Evolutionary conservation across 1,140 invertebrate species (phyloP).

Genomic region (Tachypleus tridentatus): DNA sequence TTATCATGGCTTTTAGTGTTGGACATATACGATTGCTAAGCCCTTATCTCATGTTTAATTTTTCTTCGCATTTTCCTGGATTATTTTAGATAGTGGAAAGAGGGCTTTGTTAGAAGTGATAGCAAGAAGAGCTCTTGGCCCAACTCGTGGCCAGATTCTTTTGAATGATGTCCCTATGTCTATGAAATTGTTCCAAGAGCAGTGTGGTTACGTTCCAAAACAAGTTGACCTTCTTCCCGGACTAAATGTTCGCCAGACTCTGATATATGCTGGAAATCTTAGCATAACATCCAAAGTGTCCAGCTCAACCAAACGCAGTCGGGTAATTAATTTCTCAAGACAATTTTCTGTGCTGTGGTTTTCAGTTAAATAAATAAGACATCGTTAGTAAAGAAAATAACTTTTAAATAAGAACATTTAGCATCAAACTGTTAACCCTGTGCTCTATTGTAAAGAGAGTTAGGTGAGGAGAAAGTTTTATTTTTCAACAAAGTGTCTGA

Average conservation of each 20-base stretch:
- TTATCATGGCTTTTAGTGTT: too few species aligned
- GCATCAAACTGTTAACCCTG: too few species aligned
- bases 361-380: too few species aligned
- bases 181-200: constrained; percentile 59
- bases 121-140: constrained; percentile 46
- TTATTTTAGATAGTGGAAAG: constrained; percentile 61
- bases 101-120: constrained; percentile 80
- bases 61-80: too few species aligned
- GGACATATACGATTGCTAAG: too few species aligned
- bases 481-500: too few species aligned
- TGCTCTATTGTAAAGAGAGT: too few species aligned
- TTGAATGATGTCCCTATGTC: constrained; percentile 71
- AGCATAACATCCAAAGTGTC: constrained; percentile 47
- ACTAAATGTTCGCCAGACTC: constrained; percentile 68
- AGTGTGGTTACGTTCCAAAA: constrained; percentile 72
- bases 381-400: too few species aligned
- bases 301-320: constrained; percentile 20
- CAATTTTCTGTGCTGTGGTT: too few species aligned
- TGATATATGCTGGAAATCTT: constrained; percentile 58
- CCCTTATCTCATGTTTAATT: too few species aligned
- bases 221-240: constrained; percentile 67
- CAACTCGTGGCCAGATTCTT: constrained; percentile 63
- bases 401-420: too few species aligned
- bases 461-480: too few species aligned
- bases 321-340: constrained; percentile 29